phyloP scores from a whole-genome alignment of 2,797 vertebrate species.

The Euthynnus affinis region DNA sequence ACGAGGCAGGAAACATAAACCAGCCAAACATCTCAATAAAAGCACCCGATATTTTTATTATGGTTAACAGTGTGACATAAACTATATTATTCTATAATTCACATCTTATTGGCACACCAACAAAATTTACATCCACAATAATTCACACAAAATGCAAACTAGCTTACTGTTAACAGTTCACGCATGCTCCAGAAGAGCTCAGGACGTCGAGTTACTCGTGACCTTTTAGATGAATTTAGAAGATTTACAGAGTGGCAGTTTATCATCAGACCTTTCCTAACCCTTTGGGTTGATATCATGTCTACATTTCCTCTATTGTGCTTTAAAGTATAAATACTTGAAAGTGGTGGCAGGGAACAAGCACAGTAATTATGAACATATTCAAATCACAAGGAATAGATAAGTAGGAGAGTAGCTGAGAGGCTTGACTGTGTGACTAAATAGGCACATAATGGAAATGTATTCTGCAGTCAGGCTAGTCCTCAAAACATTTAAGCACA shows the following conservation, averaged over 20 bases:
- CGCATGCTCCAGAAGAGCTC: slow-evolving; percentile 54
- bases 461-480: slow-evolving; percentile 69
- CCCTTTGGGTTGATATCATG: slow-evolving; percentile 56
- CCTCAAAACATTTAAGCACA: slow-evolving; percentile 74
- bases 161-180: slow-evolving; percentile 72
- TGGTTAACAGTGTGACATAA: slow-evolving; percentile 65
- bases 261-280: slow-evolving; percentile 65
- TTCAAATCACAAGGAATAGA: slow-evolving; percentile 29
- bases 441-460: slow-evolving; percentile 65
- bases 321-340: slow-evolving; percentile 74
- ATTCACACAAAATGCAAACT: slow-evolving; percentile 74
- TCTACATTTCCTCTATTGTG: slow-evolving; percentile 63
- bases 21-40: slow-evolving; percentile 45
- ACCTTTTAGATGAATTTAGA: slow-evolving; percentile 36
- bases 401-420: slow-evolving; percentile 34
- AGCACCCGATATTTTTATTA: slow-evolving; percentile 65
- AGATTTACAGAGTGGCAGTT: slow-evolving; percentile 63
- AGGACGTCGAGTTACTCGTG: slow-evolving; percentile 15
- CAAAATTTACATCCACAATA: slow-evolving; percentile 74
- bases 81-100: slow-evolving; percentile 70
- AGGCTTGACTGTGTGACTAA: slow-evolving; percentile 48
- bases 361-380: slow-evolving; percentile 43
- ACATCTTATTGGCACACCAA: slow-evolving; percentile 75
- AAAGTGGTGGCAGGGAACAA: slow-evolving; percentile 52
- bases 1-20: slow-evolving; percentile 9